Base-by-base conservation (phyloP, 2,113 vertebrate species). In the Lepidiolamprologus cunningtoni region DNA sequence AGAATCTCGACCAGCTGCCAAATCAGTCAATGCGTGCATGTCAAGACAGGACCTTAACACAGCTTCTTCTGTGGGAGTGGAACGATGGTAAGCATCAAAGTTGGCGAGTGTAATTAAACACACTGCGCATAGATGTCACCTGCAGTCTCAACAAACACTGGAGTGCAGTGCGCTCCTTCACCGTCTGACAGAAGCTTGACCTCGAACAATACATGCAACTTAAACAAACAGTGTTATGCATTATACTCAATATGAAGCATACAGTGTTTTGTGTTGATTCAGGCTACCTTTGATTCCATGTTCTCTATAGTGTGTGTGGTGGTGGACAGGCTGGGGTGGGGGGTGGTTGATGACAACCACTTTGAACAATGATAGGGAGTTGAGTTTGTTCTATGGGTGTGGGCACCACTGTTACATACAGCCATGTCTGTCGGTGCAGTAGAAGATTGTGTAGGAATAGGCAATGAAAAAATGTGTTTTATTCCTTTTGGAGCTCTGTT, bases 321-420 rank as follows among this genome's bases (percentile, higher is more conserved):
- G 21, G 37, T 45, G 37, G 66, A 26, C 21, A 16, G 66, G 66
- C 37, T 7, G 37, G 66, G 21, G 37, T 17, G 82, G 76, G 10
- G 45, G 68, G 21, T 47, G 66, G 50, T 7, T 68, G 58, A 80
- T 84, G 76, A 90, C 78, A 83, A 63, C 71, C 4, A 8, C 11
- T 76, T 28, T 33, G 78, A 89, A 90, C 88, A 93, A 86, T 86
- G 82, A 86, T 28, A 8, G 37, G 82, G 88, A 87, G 81, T 33
- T 45, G 55, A 89, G 86, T 91, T 90, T 92, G 63, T 63, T 93
- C 80, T 52, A 6, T 86, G 93, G 93, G 92, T 84, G 93, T 92
- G 89, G 83, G 83, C 68, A 83, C 45, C 33, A 19, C 61, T 16
- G 31, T 87, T 63, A 85, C 81, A 87, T 73, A 90, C 79, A 90